phyloP scores from a whole-genome alignment of 1,140 invertebrate species.

The Asbolus verrucosus region DNA sequence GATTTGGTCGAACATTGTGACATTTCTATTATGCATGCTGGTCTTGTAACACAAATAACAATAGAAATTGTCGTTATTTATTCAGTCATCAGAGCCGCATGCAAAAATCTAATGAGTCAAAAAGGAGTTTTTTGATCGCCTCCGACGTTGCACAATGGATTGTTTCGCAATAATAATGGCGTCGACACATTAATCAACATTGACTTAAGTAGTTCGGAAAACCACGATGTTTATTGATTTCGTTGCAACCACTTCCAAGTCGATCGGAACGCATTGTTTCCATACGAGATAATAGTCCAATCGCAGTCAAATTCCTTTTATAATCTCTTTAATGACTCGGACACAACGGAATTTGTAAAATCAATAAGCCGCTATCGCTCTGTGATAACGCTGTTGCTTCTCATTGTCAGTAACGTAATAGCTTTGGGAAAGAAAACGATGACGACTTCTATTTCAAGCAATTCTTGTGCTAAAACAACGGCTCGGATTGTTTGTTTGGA shows the following conservation, averaged over 20 bases:
- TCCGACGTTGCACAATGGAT: background rate
- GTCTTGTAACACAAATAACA: constrained; percentile 42
- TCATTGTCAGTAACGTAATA: constrained; percentile 22
- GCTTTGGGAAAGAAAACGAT: constrained; percentile 16
- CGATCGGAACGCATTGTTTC: constrained; percentile 9
- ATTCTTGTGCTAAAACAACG: constrained; percentile 20
- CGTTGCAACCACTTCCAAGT: constrained; percentile 2
- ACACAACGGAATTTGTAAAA: constrained; percentile 31
- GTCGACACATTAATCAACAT: background rate
- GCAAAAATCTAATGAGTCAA: constrained; percentile 39
- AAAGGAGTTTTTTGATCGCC: constrained; percentile 14
- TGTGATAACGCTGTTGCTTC: constrained; percentile 25
- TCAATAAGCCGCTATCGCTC: constrained; percentile 22
- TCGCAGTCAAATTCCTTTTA: constrained; percentile 12
- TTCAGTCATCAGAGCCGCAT: constrained; percentile 26
- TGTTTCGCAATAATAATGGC: background rate
- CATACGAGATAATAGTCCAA: background rate
- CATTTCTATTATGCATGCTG: constrained; percentile 42
- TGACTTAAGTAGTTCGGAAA: constrained; percentile 18
- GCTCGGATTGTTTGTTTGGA: constrained; percentile 8
- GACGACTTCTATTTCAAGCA: constrained; percentile 34
- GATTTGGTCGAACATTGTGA: constrained; percentile 31
- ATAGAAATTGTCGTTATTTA: constrained; percentile 35
- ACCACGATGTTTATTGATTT: background rate
- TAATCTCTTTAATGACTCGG: constrained; percentile 29